Conservation (phyloP, 53 echinoderm and acorn worm genomes). For the Holothuria leucospilota region DNA sequence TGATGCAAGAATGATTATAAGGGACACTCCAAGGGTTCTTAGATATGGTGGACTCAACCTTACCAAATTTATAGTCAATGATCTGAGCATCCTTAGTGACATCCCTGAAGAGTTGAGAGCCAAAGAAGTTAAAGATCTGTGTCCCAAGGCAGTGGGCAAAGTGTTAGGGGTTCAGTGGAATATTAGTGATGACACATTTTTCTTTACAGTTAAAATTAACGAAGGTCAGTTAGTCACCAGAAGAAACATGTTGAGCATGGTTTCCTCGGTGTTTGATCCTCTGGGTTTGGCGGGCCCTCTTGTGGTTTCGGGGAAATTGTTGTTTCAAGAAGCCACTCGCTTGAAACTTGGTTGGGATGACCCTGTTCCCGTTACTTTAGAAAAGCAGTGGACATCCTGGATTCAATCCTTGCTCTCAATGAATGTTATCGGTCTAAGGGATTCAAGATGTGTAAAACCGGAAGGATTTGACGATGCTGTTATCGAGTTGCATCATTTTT, state of each 20-base stretch:
- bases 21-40: conserved; percentile 48
- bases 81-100: conserved; percentile 28
- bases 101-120: conserved; percentile 15
- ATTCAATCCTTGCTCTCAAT: conserved; percentile 22
- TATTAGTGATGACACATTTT: conserved; percentile 39
- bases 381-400: conserved; percentile 52
- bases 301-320: conserved; percentile 13
- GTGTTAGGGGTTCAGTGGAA: conserved; percentile 51
- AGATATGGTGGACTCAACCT: conserved; percentile 28
- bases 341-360: conserved; percentile 56
- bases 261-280: conserved; percentile 60
- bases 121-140: not conserved
- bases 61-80: conserved; percentile 36
- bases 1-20: conserved; percentile 14
- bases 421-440: not conserved
- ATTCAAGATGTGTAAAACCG: conserved; percentile 56
- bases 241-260: not conserved
- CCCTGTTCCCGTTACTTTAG: conserved; percentile 25
- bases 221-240: not conserved
- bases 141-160: not conserved
- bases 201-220: conserved; percentile 16
- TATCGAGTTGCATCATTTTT: conserved; percentile 55
- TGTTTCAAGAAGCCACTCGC: conserved; percentile 50
- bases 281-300: conserved; percentile 33
- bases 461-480: conserved; percentile 26